Percentiles rank a stretch among this genome's conserved stretches.
Conservation (phyloP, 2,797 vertebrate genomes). For the Macropodus opercularis region DNA sequence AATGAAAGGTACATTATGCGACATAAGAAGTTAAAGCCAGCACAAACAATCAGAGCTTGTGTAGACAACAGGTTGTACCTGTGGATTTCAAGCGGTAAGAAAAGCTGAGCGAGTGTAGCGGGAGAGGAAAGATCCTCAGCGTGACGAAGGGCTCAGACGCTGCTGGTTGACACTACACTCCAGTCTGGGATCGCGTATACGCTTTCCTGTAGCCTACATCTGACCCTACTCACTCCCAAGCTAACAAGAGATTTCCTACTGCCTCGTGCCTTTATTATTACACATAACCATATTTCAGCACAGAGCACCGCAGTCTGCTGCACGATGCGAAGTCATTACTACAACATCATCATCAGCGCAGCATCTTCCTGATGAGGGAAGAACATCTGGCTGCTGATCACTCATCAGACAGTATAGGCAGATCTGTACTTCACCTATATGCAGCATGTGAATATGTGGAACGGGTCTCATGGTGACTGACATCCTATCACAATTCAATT, state of each 20-base stretch:
- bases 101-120: no score
- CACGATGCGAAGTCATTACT: neutral
- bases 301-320: no score
- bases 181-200: neutral
- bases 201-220: no score
- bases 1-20: no score
- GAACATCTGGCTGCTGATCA: neutral
- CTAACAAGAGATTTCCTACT: neutral
- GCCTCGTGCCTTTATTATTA: neutral
- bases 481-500: conserved; percentile 53
- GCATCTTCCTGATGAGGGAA: neutral
- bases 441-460: conserved; percentile 1
- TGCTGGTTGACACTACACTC: conserved; percentile 18
- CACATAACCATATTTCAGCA: neutral
- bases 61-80: no score
- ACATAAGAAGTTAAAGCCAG: no score
- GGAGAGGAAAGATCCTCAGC: neutral
- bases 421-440: neutral
- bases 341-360: neutral
- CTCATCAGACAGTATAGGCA: neutral
- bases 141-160: conserved; percentile 23
- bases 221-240: neutral
- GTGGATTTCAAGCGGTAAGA: no score
- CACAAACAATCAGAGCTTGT: no score
- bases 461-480: conserved; percentile 32